Percentiles rank a stretch among this genome's conserved stretches.
Conservation (phyloP, 2,113 vertebrate genomes). For the Oreotragus oreotragus region DNA sequence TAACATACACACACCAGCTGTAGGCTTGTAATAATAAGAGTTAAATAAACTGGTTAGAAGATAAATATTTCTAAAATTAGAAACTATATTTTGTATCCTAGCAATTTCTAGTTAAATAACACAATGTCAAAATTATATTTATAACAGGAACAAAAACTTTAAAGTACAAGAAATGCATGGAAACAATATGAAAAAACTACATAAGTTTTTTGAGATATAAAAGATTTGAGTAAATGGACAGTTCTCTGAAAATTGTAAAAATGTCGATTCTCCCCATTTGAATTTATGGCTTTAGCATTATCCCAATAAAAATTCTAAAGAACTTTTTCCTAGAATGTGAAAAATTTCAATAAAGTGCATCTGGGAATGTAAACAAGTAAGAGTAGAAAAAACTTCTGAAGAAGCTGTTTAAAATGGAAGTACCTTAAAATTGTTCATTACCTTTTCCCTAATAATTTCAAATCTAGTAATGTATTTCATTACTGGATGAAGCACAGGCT, state of each 20-base stretch:
- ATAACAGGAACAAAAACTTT: slow-evolving; percentile 2
- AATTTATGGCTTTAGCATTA: slow-evolving; percentile 44
- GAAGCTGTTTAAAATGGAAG: not conserved
- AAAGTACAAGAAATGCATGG: not conserved
- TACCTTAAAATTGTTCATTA: not conserved
- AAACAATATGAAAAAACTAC: not conserved
- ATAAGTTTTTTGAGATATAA: not conserved
- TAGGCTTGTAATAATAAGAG: not conserved
- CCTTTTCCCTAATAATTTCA: not conserved
- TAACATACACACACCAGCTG: not conserved
- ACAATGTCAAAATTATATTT: not conserved
- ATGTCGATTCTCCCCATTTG: slow-evolving; percentile 1
- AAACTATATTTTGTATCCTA: not conserved
- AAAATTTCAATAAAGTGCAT: slow-evolving; percentile 35
- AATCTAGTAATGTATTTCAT: not conserved
- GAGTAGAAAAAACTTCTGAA: not conserved
- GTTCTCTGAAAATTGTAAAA: slow-evolving; percentile 35
- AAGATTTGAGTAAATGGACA: slow-evolving; percentile 16
- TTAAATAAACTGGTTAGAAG: slow-evolving; percentile 7
- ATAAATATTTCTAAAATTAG: not conserved
- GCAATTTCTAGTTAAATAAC: slow-evolving; percentile 15
- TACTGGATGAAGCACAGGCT: not conserved
- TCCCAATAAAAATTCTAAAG: slow-evolving; percentile 27
- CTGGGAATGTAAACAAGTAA: not conserved
- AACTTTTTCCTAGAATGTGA: not conserved